Base-by-base conservation (phyloP, 1,140 invertebrate genomes). In the Drosophila equinoxialis region DNA sequence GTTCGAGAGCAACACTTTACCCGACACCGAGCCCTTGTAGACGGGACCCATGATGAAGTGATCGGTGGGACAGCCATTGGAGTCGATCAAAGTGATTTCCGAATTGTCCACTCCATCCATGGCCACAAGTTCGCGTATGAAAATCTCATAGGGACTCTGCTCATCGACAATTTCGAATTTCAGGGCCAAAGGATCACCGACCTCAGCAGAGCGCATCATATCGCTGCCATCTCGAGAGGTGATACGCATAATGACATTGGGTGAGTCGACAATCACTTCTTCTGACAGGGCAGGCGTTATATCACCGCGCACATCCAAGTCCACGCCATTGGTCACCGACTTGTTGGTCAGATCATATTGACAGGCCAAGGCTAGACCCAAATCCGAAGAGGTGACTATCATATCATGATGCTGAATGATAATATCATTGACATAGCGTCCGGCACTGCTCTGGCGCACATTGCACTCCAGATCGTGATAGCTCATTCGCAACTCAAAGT, bases 161-260 rank as follows among this genome's bases (percentile, higher is more conserved):
- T 95, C 95, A 92, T 98, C 97, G 75, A 97, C 94, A 77, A 98
- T 98, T 92, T 98, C 97, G 92, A 98, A 98, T 86, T 96, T 95
- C 2, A 98, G 94, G 20, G 97, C 96, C 83, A 98, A 92, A 1
- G 97, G 97, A 93, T 98, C 97, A 73, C 97, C 97, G 58, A 98
- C 97, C 94, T 97, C 95, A 67, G 95, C 96, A 13, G 95, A 95
- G 6, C 95, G 95, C 92, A 96, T 95, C 60, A 96, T 95, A 55
- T 96, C 96, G 80, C 94, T 96, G 10, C 91, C 91, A 80, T 94
- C 95, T 17, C 96, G 94, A 81, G 96, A 95, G 4, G 96, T 98
- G 79, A 98, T 97, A 82, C 96, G 96, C 97, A 98, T 98, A 1
- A 97, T 96, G n/a, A 98, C 97, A 92, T 98, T 98, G n/a, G 97